Percentiles rank a stretch among this genome's conserved stretches.
These are phyloP conservation scores for Frankliniella fusca DNA, from an alignment of 2,888 invertebrate species.

Conservation along the genomic window DNA sequence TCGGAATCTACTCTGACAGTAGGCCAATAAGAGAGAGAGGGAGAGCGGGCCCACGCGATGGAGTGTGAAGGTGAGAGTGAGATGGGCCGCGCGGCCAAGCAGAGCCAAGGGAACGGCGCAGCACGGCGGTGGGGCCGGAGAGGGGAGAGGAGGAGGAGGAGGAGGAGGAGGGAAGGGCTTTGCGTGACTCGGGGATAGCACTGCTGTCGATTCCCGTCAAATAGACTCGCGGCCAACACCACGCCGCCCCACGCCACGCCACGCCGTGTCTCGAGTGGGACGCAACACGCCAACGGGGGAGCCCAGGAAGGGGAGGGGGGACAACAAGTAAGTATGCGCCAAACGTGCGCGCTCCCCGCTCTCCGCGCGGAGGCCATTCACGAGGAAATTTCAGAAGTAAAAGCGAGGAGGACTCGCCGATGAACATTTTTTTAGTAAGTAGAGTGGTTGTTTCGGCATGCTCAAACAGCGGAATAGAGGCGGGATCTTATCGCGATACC, in stretches of 20 bases:
- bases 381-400: no score
- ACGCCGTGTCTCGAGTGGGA: neutral
- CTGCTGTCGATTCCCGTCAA: conserved; percentile 15
- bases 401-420: no score
- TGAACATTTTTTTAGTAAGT: no score
- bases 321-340: neutral
- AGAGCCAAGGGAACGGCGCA: neutral
- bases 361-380: no score
- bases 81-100: neutral
- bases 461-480: no score
- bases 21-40: conserved; percentile 9
- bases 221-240: conserved; percentile 1
- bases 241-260: neutral
- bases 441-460: no score
- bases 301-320: neutral
- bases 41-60: neutral
- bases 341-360: no score
- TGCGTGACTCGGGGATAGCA: conserved; percentile 1
- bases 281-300: neutral
- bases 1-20: conserved; percentile 13
- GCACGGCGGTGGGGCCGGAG: neutral
- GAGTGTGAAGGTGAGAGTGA: neutral
- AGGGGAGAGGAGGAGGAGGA: neutral
- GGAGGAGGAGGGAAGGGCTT: neutral
- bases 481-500: no score